phyloP scores from a whole-genome alignment of 2,888 invertebrate genomes.

The Drosophila setosimentum region DNA sequence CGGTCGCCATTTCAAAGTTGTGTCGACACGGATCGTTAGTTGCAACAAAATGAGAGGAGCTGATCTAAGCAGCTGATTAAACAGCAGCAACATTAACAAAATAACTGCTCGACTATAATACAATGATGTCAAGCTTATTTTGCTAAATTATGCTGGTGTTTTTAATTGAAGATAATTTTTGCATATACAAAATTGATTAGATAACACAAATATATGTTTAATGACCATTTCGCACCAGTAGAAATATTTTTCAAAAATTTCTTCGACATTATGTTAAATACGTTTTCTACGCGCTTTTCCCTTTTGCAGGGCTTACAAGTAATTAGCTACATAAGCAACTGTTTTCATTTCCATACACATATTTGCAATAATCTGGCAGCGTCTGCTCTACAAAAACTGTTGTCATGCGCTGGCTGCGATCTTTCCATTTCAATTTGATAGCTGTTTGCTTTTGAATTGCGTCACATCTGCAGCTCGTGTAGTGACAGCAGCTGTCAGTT shows the following conservation, averaged over 20 bases:
- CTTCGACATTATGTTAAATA: background rate
- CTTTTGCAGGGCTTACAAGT: too few species aligned
- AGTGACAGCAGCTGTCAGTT: background rate
- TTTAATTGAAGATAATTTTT: background rate
- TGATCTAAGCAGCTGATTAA: background rate
- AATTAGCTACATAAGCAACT: background rate
- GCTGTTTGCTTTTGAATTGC: slow-evolving; percentile 9
- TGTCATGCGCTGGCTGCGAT: slow-evolving; percentile 4
- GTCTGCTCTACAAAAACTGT: background rate
- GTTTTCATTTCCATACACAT: background rate
- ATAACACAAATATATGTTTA: background rate
- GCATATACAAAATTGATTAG: background rate
- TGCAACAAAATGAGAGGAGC: background rate
- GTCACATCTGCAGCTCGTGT: slow-evolving; percentile 3
- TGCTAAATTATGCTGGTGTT: background rate
- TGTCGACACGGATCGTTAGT: slow-evolving; percentile 22
- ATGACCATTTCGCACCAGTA: background rate
- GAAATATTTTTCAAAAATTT: background rate
- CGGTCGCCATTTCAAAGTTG: slow-evolving; percentile 33
- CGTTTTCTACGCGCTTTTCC: background rate
- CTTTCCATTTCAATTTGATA: slow-evolving; percentile 7
- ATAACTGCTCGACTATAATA: background rate
- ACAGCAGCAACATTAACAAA: background rate
- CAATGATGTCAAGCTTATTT: background rate
- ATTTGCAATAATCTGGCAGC: slow-evolving; percentile 1